Evolutionary conservation across 2,113 vertebrate genomes (phyloP), one percentile per base, ranked within the genome.

Genomic region (Chiloscyllium plagiosum): DNA sequence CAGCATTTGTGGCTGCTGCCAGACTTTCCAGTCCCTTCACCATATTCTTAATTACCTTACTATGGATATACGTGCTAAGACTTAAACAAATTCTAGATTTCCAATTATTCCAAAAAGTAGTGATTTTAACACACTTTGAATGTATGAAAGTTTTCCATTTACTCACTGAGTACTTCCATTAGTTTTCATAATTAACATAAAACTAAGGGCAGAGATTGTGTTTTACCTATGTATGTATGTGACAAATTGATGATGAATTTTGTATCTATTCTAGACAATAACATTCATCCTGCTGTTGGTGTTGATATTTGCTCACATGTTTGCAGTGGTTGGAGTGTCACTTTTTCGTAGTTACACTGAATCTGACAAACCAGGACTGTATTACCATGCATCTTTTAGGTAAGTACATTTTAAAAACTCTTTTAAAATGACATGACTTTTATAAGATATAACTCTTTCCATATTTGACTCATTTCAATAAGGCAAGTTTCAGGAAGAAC

Each of bases 251-350:
- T 22, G 72, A 52, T 95, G 1, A 29, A 47, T 22, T 72, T 95
- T 95, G 72, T 95, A 72, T 76, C 69, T 15, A 29, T 95, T 93
- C 26, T 70, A 97, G 97, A 96, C 97, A 17, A 97, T 97, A 97
- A 96, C 96, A 52, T 97, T 97, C 96, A 97, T 97, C 85, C 95
- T 97, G 96, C 95, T 97, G 96, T 94, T 97, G 96, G 96, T 97
- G 68, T 72, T 96, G 4, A 96, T 98, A 87, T 97, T 97, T 96
- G 96, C 97, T 96, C 97, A 97, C 47, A 96, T 97, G 66, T 97
- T 97, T 96, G 96, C 96, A 52, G 96, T 98, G 19, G 29, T 97
- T 10, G 97, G 97, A n/a, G 96, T 97, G 96, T 96, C 96, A 96
- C 96, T 97, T 96, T 97, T 97, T 19, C 87, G 97, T 94, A 85